Evolutionary conservation across 2,113 vertebrate species (phyloP).

Genomic region (Actenoides hombroni): DNA sequence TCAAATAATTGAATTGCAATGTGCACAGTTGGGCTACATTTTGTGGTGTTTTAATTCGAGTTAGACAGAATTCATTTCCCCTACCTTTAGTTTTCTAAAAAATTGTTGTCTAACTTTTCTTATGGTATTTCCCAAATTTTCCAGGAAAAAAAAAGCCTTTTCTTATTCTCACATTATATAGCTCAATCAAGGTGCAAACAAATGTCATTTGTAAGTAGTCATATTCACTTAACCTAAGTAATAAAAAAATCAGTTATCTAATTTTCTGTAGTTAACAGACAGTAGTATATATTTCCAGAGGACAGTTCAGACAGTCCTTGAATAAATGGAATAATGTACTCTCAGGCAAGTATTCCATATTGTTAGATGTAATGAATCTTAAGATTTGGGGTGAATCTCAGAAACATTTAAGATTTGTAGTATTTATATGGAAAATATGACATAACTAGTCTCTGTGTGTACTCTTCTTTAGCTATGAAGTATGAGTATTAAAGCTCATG

Average conservation of each 20-base stretch:
- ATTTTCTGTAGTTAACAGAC: neutral
- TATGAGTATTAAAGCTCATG: neutral
- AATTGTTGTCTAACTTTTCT: neutral
- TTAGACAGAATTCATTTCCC: neutral
- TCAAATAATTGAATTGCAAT: neutral
- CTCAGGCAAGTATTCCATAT: neutral
- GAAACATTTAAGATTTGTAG: neutral
- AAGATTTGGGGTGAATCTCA: neutral
- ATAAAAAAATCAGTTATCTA: neutral
- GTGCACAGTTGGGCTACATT: neutral
- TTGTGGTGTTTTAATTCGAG: neutral
- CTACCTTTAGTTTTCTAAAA: neutral
- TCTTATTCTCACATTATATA: neutral
- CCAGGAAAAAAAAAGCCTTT: neutral
- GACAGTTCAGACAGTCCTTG: neutral
- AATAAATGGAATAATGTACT: neutral
- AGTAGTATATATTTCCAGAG: neutral
- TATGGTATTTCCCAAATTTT: neutral
- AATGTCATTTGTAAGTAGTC: neutral
- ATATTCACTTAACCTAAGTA: neutral
- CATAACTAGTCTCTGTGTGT: neutral
- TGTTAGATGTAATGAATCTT: neutral
- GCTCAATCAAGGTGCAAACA: neutral
- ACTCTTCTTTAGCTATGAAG: neutral
- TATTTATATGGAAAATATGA: neutral